Conservation (phyloP, 2,888 invertebrate genomes). For the Sesia bembeciformis region DNA sequence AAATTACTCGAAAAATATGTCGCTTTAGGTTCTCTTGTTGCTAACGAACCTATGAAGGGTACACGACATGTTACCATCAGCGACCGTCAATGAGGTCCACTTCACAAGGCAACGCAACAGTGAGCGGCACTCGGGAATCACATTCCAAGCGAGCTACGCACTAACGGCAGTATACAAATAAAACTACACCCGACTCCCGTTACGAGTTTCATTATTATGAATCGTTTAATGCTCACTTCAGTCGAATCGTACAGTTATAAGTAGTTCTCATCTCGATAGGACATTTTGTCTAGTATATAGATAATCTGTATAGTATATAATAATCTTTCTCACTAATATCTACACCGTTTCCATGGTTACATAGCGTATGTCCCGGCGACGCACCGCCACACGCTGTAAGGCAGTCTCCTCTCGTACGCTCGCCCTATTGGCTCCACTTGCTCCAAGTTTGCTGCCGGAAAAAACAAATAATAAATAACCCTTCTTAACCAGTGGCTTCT, state of each 20-base stretch:
- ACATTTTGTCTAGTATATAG: conserved; percentile 71
- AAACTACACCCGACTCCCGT: conserved; percentile 54
- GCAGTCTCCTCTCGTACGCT: conserved; percentile 20
- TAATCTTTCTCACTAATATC: conserved; percentile 71
- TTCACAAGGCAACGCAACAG: conserved; percentile 50
- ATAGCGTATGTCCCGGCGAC: conserved; percentile 24
- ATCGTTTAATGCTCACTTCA: conserved; percentile 62
- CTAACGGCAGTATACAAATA: conserved; percentile 43
- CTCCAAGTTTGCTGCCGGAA: conserved; percentile 56
- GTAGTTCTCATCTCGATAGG: conserved; percentile 64
- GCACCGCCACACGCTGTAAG: conserved; percentile 18
- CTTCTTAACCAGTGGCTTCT: too few relatives aligned
- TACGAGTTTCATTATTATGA: conserved; percentile 53
- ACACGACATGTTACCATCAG: conserved; percentile 1
- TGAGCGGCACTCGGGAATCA: conserved; percentile 50
- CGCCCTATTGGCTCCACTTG: conserved; percentile 66
- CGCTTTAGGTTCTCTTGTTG: too few relatives aligned
- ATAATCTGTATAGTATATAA: conserved; percentile 71
- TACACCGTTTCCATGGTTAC: conserved; percentile 70
- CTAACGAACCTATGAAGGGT: too few relatives aligned
- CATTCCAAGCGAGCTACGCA: conserved; percentile 56
- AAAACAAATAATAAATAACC: too few relatives aligned
- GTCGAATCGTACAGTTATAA: conserved; percentile 60
- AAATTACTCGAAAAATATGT: too few relatives aligned
- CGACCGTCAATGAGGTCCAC: conserved; percentile 31